Base-by-base conservation (phyloP, 2,797 vertebrate genomes). In the Gadopsis marmoratus region DNA sequence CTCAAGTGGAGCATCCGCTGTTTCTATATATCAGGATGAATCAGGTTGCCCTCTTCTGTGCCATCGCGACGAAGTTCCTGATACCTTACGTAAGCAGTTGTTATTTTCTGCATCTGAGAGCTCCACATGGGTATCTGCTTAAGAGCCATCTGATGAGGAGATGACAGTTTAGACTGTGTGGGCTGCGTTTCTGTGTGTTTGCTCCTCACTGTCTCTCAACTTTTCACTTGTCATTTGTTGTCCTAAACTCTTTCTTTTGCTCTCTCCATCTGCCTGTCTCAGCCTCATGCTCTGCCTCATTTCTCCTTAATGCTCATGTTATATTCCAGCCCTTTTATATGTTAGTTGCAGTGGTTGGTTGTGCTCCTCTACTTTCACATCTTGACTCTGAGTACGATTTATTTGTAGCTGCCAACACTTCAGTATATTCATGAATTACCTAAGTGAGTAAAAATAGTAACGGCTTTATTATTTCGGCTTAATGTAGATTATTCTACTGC, bases 91-190 rank as follows among this genome's bases (percentile, higher is more conserved):
- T 76, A 83, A 87, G 83, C 79, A 64, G 77, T 77, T 84, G 71
- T 78, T 84, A 71, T 76, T 82, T 83, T 86, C 81, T 51, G 26
- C 70, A 58, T 86, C 61, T 77, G 63, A 73, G 82, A 74, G 79
- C 60, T 67, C 82, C 71, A 70, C 82, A 71, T 54, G 39, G 63
- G 54, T 65, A 76, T 71, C 79, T 71, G 81, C 74, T 76, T 72
- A 86, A 78, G 59, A 65, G 71, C 65, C 61, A 67, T 82, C 68
- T 85, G 79, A 86, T 33, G 67, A 64, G 72, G 64, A 70, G 81
- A 74, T 69, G 81, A 55, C 81, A 81, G 60, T 76, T 83, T 68
- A 23, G 54, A 70, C 64, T 74, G 64, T 60, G 82, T 85, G 61
- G 67, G 74, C 47, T 81, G 55, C 71, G 72, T 72, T 67, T 63